Evolutionary conservation across 2,113 vertebrate species (phyloP), one percentile per base, ranked within the genome.

Genomic region (Tringa solitaria): DNA sequence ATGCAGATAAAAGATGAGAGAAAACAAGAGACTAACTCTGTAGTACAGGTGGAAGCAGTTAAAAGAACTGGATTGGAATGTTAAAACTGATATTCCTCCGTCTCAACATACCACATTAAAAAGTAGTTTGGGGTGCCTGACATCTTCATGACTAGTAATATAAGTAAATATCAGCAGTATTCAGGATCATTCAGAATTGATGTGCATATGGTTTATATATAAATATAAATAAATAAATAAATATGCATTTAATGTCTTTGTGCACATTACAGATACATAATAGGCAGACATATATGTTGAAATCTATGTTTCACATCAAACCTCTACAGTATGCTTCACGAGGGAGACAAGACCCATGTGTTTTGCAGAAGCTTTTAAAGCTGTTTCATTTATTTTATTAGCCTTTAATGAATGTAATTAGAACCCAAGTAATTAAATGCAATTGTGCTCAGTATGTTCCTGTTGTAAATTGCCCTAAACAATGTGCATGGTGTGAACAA

Each of bases 401-500:
- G 99, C 98, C 98, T 99, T 99, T 99, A 99, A 99, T 99, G 99
- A 99, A 99, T 99, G 99, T 99, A 99, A 99, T 99, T 99, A 99
- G 99, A 99, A 98, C 98, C 98, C 98, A 99, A 99, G 99, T 99
- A 99, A 99, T 99, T 99, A 99, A 99, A 99, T 99, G 98, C 98
- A 99, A 99, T 98, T 99, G 99, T 98, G 98, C 98, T 98, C 98
- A 98, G 98, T 98, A 98, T 98, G 98, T 98, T 98, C 98, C 98
- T 98, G 98, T 98, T 98, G 98, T 99, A 99, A 99, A 99, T 99
- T 98, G 98, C 98, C 98, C 98, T 99, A 99, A 99, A 99, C 98
- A 99, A 99, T 98, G 98, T 98, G 98, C 98, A 99, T 98, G 98
- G 98, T 98, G 98, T 98, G 98, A 99, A 98, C 98, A 99, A 99